Conservation (phyloP, 2,797 vertebrate species). For the Lateolabrax maculatus region DNA sequence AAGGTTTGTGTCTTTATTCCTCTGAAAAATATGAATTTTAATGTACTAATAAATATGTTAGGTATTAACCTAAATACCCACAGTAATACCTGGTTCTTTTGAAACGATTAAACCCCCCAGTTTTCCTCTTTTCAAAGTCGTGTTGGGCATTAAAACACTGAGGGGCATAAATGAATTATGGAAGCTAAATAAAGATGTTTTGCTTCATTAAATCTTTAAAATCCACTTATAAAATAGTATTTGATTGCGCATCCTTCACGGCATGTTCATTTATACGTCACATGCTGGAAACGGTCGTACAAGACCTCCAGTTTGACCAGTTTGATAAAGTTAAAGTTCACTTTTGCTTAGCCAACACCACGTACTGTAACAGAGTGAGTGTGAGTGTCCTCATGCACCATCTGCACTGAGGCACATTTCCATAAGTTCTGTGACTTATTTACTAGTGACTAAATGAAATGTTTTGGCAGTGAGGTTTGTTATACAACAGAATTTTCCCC, state of each 20-base stretch:
- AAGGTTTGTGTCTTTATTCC: conserved; percentile 15
- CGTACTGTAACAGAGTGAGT: neutral
- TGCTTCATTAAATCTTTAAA: conserved; percentile 1
- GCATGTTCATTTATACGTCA: neutral
- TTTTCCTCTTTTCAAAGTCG: conserved; percentile 2
- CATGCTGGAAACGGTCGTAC: neutral
- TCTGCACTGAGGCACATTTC: conserved; percentile 1
- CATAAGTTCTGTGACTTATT: neutral
- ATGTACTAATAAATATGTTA: conserved; percentile 23
- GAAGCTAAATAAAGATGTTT: conserved; percentile 9
- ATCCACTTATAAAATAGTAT: neutral
- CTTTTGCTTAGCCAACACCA: neutral
- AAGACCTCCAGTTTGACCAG: neutral
- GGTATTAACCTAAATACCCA: conserved; percentile 19
- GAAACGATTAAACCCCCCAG: neutral
- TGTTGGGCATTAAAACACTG: conserved; percentile 6
- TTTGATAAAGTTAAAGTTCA: conserved; percentile 1
- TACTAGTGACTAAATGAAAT: neutral
- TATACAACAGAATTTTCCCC: neutral
- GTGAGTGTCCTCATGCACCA: neutral
- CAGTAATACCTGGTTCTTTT: conserved; percentile 10
- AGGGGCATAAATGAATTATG: conserved; percentile 20
- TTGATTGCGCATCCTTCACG: neutral
- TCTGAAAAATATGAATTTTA: conserved; percentile 24
- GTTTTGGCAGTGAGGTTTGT: neutral